Conservation (phyloP, 2,113 vertebrate species). For the Scomber colias region DNA sequence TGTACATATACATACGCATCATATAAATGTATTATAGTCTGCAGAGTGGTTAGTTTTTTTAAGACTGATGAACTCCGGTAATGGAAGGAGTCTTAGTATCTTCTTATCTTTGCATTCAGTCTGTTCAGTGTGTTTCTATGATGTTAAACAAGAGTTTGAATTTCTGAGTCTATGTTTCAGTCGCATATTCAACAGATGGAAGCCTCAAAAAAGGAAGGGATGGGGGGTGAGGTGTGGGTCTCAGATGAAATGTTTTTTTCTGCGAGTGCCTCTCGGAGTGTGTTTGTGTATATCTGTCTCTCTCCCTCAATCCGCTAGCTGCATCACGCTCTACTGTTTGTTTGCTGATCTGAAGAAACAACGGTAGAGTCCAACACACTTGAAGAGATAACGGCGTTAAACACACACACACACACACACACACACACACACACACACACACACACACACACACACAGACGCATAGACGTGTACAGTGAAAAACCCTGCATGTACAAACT, state of each 20-base stretch:
- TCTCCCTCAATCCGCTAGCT: constrained; percentile 1
- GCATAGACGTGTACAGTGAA: neutral
- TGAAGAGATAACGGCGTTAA: constrained; percentile 20
- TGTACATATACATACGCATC: neutral
- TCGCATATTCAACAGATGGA: constrained; percentile 60
- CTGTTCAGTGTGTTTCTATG: neutral
- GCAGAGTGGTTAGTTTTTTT: neutral
- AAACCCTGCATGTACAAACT: neutral
- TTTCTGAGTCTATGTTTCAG: neutral
- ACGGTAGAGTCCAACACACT: constrained; percentile 11
- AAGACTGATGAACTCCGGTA: neutral
- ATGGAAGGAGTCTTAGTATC: neutral
- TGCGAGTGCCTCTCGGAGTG: neutral
- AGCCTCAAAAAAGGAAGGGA: constrained; percentile 15
- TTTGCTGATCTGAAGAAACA: constrained; percentile 38
- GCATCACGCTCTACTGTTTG: constrained; percentile 32
- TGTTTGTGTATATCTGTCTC: constrained; percentile 24
- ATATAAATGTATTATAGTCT: constrained; percentile 1
- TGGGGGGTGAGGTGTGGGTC: constrained; percentile 3
- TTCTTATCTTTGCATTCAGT: neutral
- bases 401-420: neutral
- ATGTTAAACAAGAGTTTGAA: constrained; percentile 12
- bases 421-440: neutral
- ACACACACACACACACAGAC: too few relatives aligned
- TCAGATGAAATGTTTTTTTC: constrained; percentile 16